phyloP scores from a whole-genome alignment of 2,888 invertebrate species.

The Germaria angustata region DNA sequence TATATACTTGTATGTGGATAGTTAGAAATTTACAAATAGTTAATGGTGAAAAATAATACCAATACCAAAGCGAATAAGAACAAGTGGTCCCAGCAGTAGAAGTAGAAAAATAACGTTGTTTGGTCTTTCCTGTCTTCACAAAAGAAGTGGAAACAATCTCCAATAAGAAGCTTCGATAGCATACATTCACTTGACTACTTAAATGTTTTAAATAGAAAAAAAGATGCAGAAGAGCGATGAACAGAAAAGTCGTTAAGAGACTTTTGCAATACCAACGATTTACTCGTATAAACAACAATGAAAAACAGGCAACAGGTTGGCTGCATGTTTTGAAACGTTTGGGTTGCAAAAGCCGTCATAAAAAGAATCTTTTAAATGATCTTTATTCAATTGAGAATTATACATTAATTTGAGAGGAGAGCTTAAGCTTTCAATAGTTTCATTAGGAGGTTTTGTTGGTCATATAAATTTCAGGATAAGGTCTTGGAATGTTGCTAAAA shows the following conservation, averaged over 20 bases:
- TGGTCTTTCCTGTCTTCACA: not conserved
- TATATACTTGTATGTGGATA: slow-evolving; percentile 28
- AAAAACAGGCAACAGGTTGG: not conserved
- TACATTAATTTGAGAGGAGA: not conserved
- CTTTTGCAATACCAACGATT: too few species aligned
- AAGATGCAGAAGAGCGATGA: not conserved
- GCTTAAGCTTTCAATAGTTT: not conserved
- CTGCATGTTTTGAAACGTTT: not conserved
- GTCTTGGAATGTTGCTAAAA: too few species aligned
- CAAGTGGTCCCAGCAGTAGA: slow-evolving; percentile 3
- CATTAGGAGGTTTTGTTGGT: not conserved
- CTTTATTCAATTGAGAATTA: slow-evolving; percentile 14
- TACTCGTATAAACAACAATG: not conserved
- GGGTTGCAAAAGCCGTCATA: not conserved
- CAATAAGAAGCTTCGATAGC: slow-evolving; percentile 52
- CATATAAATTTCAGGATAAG: too few species aligned
- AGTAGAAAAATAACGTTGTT: not conserved
- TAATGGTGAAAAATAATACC: slow-evolving; percentile 12
- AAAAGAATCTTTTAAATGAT: not conserved
- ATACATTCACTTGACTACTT: slow-evolving; percentile 40
- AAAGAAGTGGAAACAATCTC: slow-evolving; percentile 37
- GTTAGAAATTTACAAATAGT: slow-evolving; percentile 1
- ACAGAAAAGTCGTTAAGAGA: slow-evolving; percentile 4
- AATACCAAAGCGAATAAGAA: slow-evolving; percentile 30
- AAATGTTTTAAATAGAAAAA: not conserved